Percentiles rank a stretch among this genome's conserved stretches.
Evolutionary conservation across 2,113 vertebrate species (phyloP).

Genomic region (Accipiter virgatus): DNA sequence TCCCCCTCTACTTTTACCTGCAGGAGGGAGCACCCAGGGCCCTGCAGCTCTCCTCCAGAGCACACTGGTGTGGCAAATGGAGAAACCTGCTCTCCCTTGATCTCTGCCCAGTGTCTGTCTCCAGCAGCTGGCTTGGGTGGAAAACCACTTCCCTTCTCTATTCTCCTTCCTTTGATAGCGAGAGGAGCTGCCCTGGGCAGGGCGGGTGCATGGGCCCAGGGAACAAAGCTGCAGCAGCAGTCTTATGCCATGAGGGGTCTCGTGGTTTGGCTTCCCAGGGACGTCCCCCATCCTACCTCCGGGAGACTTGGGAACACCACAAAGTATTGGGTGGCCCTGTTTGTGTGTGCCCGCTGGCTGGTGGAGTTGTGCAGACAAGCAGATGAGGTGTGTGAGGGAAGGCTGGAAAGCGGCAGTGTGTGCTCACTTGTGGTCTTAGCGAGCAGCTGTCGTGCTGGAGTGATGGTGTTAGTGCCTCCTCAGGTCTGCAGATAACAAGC

Average conservation of each 20-base stretch:
- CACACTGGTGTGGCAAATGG: not conserved
- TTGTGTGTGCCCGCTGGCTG: fast-evolving
- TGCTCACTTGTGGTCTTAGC: fast-evolving
- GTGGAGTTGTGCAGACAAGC: not conserved
- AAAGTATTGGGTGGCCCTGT: not conserved
- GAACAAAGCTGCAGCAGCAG: not conserved
- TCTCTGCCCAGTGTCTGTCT: not conserved
- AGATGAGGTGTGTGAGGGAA: not conserved
- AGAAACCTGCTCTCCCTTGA: not conserved
- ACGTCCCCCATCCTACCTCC: fast-evolving
- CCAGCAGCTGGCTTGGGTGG: not conserved
- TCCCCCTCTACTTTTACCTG: not conserved
- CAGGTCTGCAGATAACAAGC: not conserved
- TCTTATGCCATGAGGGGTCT: fast-evolving
- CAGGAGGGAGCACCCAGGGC: not conserved
- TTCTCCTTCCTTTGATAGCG: fast-evolving
- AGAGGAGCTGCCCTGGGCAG: not conserved
- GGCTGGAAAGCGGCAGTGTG: not conserved
- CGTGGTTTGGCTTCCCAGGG: not conserved
- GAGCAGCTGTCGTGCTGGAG: not conserved
- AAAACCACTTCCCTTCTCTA: not conserved
- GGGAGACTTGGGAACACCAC: not conserved
- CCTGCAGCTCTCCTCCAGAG: not conserved
- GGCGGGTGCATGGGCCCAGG: not conserved
- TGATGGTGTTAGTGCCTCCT: fast-evolving